Evolutionary conservation across 2,888 invertebrate genomes (phyloP).

Genomic region (Seira ritae): DNA sequence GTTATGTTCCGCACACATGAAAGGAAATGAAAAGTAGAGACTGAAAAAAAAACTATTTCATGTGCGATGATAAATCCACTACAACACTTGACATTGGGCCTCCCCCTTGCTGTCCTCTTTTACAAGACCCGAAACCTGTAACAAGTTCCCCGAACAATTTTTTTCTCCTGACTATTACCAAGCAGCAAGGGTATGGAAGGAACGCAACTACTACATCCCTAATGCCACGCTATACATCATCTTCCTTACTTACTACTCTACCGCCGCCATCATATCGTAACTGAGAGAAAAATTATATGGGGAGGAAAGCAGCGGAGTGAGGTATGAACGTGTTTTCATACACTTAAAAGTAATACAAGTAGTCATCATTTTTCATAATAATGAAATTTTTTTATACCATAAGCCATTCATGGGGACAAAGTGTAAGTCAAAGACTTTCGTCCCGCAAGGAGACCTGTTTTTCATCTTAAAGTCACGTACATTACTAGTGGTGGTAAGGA

Average conservation of each 20-base stretch:
- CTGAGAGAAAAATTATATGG: not conserved
- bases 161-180: not conserved
- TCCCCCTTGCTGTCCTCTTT: slow-evolving; percentile 49
- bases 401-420: not conserved
- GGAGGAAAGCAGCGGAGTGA: not conserved
- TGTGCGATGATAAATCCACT: slow-evolving; percentile 60
- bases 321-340: slow-evolving; percentile 11
- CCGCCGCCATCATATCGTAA: not conserved
- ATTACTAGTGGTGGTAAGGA: not conserved
- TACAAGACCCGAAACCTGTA: slow-evolving; percentile 38
- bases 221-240: slow-evolving; percentile 50
- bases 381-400: not conserved
- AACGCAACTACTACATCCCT: slow-evolving; percentile 40
- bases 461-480: slow-evolving; percentile 5
- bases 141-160: slow-evolving; percentile 1
- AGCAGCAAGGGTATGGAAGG: not conserved
- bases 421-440: not conserved
- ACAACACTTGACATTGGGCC: slow-evolving; percentile 55
- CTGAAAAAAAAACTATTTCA: slow-evolving; percentile 42
- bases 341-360: slow-evolving; percentile 16
- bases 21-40: slow-evolving; percentile 24
- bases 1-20: not conserved
- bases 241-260: not conserved
- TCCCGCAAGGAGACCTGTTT: not conserved
- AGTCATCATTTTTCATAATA: slow-evolving; percentile 14